A percentile compares a stretch with the other conserved stretches of the same genome.
These are phyloP conservation scores for Anagrus nilaparvatae DNA, from an alignment of 1,140 invertebrate genomes.

Conservation along the genomic window DNA sequence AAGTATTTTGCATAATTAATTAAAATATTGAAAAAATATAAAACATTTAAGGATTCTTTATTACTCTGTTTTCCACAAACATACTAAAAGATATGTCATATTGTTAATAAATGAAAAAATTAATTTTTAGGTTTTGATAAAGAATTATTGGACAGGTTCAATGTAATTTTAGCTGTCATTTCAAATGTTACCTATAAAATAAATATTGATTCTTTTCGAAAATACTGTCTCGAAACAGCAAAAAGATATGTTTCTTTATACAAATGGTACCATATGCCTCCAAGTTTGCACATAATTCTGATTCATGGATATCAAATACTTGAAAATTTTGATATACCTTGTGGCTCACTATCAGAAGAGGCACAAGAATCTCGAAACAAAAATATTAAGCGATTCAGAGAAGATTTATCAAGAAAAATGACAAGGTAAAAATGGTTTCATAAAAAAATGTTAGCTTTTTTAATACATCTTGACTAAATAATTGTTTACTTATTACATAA, in stretches of 20 bases:
- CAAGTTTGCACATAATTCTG: conserved; percentile 29
- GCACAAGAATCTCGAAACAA: conserved; percentile 32
- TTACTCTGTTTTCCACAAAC: neutral
- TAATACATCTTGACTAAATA: too few relatives aligned
- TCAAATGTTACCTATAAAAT: conserved; percentile 23
- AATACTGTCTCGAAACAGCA: conserved; percentile 12
- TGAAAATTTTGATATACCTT: conserved; percentile 22
- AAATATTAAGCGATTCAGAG: conserved; percentile 19
- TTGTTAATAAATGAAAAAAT: neutral
- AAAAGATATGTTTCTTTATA: conserved; percentile 20
- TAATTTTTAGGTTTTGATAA: neutral
- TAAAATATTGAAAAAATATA: neutral
- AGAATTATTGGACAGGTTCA: conserved; percentile 21
- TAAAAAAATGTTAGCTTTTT: too few relatives aligned
- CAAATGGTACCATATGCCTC: conserved; percentile 27
- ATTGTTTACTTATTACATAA: too few relatives aligned
- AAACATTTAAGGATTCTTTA: neutral
- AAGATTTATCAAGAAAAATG: conserved; percentile 19
- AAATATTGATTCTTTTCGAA: conserved; percentile 14
- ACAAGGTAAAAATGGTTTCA: conserved; percentile 1
- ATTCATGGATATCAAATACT: conserved; percentile 28
- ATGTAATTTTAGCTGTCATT: conserved; percentile 22
- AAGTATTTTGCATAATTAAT: too few relatives aligned
- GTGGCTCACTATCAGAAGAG: conserved; percentile 30
- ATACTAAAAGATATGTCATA: neutral